These are phyloP conservation scores for Eupithecia subfuscata DNA, from an alignment of 2,888 invertebrate genomes.

Conservation along the genomic window DNA sequence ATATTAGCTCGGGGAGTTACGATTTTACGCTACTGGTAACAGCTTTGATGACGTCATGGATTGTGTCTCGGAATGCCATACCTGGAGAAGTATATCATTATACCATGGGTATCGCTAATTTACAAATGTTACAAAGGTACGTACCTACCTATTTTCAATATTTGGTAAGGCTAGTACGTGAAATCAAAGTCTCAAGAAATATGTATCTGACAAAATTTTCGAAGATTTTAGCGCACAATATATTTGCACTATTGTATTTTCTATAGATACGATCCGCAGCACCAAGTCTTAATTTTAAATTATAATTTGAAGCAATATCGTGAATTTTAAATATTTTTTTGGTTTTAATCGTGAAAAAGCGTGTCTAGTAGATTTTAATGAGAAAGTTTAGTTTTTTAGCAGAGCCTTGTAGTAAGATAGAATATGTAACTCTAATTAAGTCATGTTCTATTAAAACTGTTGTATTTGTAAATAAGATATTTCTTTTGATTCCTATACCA, in stretches of 20 bases:
- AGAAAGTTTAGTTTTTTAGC: slow-evolving; percentile 37
- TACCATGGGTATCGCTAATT: background rate
- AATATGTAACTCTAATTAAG: slow-evolving; percentile 34
- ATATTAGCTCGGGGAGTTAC: no score
- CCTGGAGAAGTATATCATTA: no score
- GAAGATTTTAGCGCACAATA: background rate
- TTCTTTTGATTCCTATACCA: background rate
- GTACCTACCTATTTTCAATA: background rate
- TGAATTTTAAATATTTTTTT: slow-evolving; percentile 26
- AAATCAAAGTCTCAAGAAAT: background rate
- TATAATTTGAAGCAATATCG: slow-evolving; percentile 27
- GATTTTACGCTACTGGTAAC: no score
- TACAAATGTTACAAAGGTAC: background rate
- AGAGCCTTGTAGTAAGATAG: slow-evolving; percentile 33
- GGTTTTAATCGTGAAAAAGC: slow-evolving; percentile 27
- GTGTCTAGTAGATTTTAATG: slow-evolving; percentile 25
- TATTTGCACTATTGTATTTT: background rate
- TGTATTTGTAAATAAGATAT: slow-evolving; percentile 39
- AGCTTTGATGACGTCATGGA: no score
- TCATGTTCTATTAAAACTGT: slow-evolving; percentile 46
- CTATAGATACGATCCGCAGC: background rate
- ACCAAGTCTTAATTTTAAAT: slow-evolving; percentile 23
- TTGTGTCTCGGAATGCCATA: no score
- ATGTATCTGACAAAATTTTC: background rate
- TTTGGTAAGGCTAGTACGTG: background rate